Evolutionary conservation across 1,140 invertebrate species (phyloP).

Genomic region (Ridgeia piscesae): DNA sequence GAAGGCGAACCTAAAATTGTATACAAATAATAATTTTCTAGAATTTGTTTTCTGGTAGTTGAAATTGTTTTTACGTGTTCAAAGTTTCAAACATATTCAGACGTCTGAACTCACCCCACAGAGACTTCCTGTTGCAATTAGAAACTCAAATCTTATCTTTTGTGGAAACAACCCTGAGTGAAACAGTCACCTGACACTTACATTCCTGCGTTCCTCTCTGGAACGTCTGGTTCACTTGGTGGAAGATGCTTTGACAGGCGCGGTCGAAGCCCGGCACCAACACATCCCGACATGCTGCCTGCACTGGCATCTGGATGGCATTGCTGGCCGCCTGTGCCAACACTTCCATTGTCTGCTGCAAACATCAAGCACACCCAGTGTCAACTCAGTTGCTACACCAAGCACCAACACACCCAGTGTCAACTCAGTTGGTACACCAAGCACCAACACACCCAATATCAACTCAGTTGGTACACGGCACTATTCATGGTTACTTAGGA

Average conservation of each 20-base stretch:
- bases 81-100: no score
- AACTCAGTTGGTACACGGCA: conserved; percentile 5
- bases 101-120: no score
- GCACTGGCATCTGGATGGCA: conserved; percentile 68
- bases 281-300: conserved; percentile 72
- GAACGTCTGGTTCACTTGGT: conserved; percentile 84
- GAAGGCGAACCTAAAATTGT: no score
- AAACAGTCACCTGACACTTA: no score
- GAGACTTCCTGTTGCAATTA: no score
- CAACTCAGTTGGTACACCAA: background rate
- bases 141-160: no score
- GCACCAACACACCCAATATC: conserved; percentile 1
- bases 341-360: conserved; percentile 72
- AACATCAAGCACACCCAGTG: background rate
- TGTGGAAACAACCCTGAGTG: no score
- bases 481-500: no score
- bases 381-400: background rate
- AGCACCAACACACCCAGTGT: background rate
- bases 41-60: no score
- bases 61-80: no score
- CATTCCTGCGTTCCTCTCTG: conserved; percentile 83
- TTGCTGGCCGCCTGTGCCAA: conserved; percentile 69
- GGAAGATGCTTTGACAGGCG: conserved; percentile 80
- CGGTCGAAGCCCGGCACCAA: conserved; percentile 83
- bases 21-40: no score